A percentile compares a stretch with the other conserved stretches of the same genome.
Conservation (phyloP, 2,888 invertebrate genomes). For the Lacanobia wlatinum region DNA sequence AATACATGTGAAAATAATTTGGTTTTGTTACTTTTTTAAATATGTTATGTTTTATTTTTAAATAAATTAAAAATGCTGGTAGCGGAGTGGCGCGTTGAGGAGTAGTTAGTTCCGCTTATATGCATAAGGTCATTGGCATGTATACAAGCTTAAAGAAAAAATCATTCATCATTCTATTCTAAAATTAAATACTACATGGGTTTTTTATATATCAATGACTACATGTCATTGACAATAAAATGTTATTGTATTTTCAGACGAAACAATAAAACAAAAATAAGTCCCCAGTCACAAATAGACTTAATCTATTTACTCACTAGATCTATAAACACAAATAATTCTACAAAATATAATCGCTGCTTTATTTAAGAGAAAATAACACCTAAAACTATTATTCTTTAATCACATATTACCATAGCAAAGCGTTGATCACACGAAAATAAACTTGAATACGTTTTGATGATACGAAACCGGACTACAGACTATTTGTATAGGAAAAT, state of each 20-base stretch:
- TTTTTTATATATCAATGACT: too few relatives aligned
- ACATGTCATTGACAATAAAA: not conserved
- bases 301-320: not conserved
- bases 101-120: too few relatives aligned
- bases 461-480: not conserved
- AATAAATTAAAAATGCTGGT: too few relatives aligned
- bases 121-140: too few relatives aligned
- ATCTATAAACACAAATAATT: not conserved
- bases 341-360: not conserved
- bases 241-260: not conserved
- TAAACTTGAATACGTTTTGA: conserved; percentile 6
- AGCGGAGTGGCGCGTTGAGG: too few relatives aligned
- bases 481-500: conserved; percentile 55
- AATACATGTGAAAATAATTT: too few relatives aligned
- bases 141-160: too few relatives aligned
- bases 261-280: not conserved
- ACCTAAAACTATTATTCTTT: conserved; percentile 26
- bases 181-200: too few relatives aligned
- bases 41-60: too few relatives aligned
- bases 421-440: conserved; percentile 21
- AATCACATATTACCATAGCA: conserved; percentile 13
- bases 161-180: too few relatives aligned
- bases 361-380: not conserved
- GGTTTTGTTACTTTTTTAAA: too few relatives aligned
- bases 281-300: not conserved